Percentiles rank a stretch among this genome's conserved stretches.
Evolutionary conservation across 1,140 invertebrate genomes (phyloP).

Genomic region (Atta texana): DNA sequence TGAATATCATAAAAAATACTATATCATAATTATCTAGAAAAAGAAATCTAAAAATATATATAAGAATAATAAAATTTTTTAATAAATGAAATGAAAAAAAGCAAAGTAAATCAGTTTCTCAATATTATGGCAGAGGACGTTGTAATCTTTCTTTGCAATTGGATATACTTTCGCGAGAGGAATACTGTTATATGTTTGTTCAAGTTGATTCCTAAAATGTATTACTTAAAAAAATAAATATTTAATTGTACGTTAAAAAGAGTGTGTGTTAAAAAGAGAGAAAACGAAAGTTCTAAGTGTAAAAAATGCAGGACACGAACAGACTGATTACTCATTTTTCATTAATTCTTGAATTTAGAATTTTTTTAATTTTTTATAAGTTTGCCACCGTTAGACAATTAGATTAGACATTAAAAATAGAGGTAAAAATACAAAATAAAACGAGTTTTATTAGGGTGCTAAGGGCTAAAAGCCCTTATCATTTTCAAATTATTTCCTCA

Average conservation of each 20-base stretch:
- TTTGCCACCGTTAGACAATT: background rate
- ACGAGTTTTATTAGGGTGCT: background rate
- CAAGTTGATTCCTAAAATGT: too few species aligned
- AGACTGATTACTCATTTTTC: background rate
- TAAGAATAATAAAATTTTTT: background rate
- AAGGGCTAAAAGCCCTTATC: background rate
- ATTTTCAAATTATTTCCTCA: constrained; percentile 2
- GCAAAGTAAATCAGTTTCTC: background rate
- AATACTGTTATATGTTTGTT: too few species aligned
- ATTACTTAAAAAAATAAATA: too few species aligned
- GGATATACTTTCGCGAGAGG: background rate
- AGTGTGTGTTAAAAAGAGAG: too few species aligned
- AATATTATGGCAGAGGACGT: background rate
- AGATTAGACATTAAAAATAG: background rate
- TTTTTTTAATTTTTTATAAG: background rate
- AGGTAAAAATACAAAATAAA: background rate
- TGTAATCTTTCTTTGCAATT: background rate
- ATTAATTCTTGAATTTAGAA: background rate
- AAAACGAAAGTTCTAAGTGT: too few species aligned
- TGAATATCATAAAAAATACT: background rate
- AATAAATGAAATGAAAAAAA: background rate
- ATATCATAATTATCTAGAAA: background rate
- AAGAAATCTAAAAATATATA: background rate
- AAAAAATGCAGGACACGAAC: too few species aligned
- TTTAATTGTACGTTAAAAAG: too few species aligned